These are phyloP conservation scores for Grus americana DNA, from an alignment of 2,113 vertebrate species.

Conservation along the genomic window DNA sequence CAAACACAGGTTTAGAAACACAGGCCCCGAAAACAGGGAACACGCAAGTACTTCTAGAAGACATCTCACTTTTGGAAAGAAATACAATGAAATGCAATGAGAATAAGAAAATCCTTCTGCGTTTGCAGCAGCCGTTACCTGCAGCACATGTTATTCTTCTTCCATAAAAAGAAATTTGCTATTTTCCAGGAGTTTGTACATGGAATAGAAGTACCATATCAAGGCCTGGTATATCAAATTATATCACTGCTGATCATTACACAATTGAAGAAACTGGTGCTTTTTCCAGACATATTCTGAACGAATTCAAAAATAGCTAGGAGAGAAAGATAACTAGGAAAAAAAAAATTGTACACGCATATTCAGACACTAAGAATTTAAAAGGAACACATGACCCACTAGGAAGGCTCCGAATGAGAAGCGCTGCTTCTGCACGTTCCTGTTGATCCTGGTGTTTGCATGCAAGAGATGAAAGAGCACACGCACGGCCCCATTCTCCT, in stretches of 20 bases:
- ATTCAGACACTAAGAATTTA: not conserved
- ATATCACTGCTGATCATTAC: not conserved
- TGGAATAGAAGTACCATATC: not conserved
- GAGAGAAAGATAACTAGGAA: not conserved
- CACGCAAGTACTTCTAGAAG: not conserved
- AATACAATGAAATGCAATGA: not conserved
- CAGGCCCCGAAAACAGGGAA: not conserved
- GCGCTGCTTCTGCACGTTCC: not conserved
- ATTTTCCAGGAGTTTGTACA: not conserved
- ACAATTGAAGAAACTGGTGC: not conserved
- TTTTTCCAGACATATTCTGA: not conserved
- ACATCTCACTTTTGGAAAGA: not conserved
- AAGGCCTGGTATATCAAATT: not conserved
- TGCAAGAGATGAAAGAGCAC: not conserved
- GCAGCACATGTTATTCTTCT: not conserved
- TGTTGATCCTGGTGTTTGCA: not conserved
- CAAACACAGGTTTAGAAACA: not conserved
- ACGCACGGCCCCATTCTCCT: not conserved
- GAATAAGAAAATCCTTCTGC: not conserved
- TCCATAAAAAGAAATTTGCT: not conserved
- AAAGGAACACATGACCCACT: not conserved
- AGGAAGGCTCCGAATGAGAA: not conserved
- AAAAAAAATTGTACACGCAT: not conserved
- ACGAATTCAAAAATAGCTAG: not conserved
- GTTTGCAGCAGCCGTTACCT: not conserved